These are phyloP conservation scores for Papilio polytes DNA, from an alignment of 1,140 invertebrate genomes.

Conservation along the genomic window DNA sequence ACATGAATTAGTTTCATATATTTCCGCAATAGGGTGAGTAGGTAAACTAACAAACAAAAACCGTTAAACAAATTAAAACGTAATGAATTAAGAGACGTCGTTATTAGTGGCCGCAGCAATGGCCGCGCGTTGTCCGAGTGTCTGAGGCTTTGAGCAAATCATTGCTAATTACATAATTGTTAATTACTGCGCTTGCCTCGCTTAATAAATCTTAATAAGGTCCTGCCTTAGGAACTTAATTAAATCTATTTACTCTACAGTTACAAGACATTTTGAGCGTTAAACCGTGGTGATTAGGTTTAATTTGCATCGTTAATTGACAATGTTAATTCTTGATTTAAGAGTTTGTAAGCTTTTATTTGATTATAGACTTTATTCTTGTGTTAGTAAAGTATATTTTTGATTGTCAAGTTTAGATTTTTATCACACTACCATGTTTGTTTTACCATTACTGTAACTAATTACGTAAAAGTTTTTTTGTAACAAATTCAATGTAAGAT, in stretches of 20 bases:
- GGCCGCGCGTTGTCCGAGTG: background rate
- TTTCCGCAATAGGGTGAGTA: no score
- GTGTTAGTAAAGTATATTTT: background rate
- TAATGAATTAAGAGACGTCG: background rate
- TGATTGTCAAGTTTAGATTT: background rate
- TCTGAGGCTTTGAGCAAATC: background rate
- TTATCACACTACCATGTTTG: background rate
- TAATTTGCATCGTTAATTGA: constrained; percentile 24
- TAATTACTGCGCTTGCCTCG: constrained; percentile 36
- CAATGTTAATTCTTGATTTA: background rate
- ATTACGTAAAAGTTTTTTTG: background rate
- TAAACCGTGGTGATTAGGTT: constrained; percentile 13
- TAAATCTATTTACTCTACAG: constrained; percentile 15
- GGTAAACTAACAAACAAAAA: background rate
- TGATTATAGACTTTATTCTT: constrained; percentile 23
- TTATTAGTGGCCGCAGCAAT: background rate
- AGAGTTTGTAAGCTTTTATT: constrained; percentile 26
- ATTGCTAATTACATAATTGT: constrained; percentile 31
- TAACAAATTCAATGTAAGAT: background rate
- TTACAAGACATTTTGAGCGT: constrained; percentile 22
- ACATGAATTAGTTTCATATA: no score
- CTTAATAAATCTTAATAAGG: constrained; percentile 36
- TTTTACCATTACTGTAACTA: constrained; percentile 9
- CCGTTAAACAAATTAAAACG: background rate
- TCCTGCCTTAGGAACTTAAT: constrained; percentile 7